Percentiles rank a stretch among this genome's conserved stretches.
Evolutionary conservation across 2,113 vertebrate species (phyloP).

Genomic region (Nycticryphes semicollaris): DNA sequence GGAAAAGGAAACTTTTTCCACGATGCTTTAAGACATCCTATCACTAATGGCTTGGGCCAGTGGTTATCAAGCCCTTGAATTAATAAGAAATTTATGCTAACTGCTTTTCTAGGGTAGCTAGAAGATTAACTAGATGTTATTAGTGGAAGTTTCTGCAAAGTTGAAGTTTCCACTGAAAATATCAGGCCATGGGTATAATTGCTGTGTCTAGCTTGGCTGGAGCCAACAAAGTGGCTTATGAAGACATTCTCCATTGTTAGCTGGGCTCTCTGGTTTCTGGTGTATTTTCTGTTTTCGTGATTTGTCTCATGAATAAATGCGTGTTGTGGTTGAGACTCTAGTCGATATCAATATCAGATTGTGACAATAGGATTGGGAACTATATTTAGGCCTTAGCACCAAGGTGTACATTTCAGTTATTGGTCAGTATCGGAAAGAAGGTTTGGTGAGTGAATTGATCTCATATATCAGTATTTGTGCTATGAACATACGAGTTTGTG

Average conservation of each 20-base stretch:
- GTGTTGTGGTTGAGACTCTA: neutral
- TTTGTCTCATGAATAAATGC: neutral
- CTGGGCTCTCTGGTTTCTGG: neutral
- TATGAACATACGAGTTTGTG: neutral
- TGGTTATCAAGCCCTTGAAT: neutral
- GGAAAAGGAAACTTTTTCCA: neutral
- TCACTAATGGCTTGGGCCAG: neutral
- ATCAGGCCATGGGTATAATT: neutral
- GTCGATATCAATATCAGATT: neutral
- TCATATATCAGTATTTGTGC: neutral
- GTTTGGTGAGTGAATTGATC: neutral
- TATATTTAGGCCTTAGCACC: neutral
- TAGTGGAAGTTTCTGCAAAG: neutral
- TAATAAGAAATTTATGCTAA: neutral
- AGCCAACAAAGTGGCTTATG: neutral
- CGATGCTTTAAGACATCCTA: neutral
- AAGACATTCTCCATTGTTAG: neutral
- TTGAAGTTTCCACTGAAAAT: neutral
- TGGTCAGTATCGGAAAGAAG: neutral
- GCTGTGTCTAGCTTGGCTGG: neutral
- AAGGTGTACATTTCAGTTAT: neutral
- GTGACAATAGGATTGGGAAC: neutral
- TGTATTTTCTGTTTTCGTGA: neutral
- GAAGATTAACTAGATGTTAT: neutral
- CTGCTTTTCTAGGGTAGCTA: neutral